Evolutionary conservation across 1,140 invertebrate species (phyloP).

Genomic region (Bombus cullumanus): DNA sequence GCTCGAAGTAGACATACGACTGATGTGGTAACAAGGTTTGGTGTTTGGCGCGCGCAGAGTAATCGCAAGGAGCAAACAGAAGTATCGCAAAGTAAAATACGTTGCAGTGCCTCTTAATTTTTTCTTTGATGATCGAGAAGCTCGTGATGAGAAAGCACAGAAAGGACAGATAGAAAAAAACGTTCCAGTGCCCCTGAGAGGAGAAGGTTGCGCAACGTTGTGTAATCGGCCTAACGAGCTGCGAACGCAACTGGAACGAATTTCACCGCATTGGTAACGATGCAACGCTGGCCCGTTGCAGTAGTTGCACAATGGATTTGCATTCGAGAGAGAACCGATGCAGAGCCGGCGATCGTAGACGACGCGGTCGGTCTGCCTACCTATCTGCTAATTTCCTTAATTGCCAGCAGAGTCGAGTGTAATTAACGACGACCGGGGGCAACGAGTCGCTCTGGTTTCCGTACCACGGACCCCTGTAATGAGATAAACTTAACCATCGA

Average conservation of each 20-base stretch:
- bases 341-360: constrained; percentile 3
- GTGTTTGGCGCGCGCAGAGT: too few species aligned
- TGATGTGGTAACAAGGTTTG: too few species aligned
- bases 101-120: too few species aligned
- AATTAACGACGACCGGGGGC: constrained; percentile 70
- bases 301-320: constrained; percentile 73
- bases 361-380: constrained; percentile 28
- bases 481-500: constrained; percentile 65
- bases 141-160: neutral
- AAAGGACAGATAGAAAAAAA: neutral
- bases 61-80: too few species aligned
- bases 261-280: constrained; percentile 62
- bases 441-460: constrained; percentile 69
- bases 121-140: too few species aligned
- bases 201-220: constrained; percentile 62
- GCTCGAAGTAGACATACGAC: too few species aligned
- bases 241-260: constrained; percentile 69
- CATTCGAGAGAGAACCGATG: constrained; percentile 51
- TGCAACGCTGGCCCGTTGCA: constrained; percentile 46
- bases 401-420: constrained; percentile 67
- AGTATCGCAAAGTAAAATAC: too few species aligned
- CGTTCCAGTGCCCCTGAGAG: neutral
- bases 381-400: constrained; percentile 75
- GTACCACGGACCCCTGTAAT: constrained; percentile 65
- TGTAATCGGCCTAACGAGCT: constrained; percentile 64